A percentile compares a stretch with the other conserved stretches of the same genome.
phyloP scores from a whole-genome alignment of 1,140 invertebrate genomes.

The Drosophila parvula region DNA sequence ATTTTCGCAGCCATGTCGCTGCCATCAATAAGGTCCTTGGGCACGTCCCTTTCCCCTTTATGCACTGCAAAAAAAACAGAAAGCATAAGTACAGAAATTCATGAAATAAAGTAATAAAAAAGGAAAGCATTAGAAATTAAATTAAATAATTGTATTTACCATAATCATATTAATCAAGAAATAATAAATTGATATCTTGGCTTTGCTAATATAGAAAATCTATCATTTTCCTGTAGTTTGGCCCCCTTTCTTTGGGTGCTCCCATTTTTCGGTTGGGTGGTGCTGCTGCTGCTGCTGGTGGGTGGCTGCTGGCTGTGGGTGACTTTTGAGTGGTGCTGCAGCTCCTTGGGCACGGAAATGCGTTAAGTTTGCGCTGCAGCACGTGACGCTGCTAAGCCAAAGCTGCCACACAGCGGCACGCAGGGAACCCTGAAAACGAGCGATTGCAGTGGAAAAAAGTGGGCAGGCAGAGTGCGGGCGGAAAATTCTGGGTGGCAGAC shows the following conservation, averaged over 20 bases:
- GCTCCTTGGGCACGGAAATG: conserved; percentile 70
- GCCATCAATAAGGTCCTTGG: conserved; percentile 81
- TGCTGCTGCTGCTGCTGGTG: background rate
- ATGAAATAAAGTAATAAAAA: background rate
- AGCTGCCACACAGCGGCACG: conserved; percentile 79
- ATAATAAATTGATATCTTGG: too few species aligned
- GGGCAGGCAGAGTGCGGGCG: background rate
- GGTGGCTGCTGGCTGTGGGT: conserved; percentile 5
- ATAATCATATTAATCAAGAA: background rate
- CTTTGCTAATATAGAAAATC: too few species aligned
- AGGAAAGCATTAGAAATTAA: too few species aligned
- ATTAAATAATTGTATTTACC: background rate
- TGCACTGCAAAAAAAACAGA: background rate
- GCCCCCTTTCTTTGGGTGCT: background rate
- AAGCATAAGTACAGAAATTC: rapidly evolving
- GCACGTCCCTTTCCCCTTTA: conserved; percentile 50
- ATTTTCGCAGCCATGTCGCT: conserved; percentile 72
- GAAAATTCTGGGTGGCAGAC: background rate
- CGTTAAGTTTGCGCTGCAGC: conserved; percentile 81
- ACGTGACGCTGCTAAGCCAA: conserved; percentile 79
- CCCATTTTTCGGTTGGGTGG: conserved; percentile 5
- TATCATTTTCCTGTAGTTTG: too few species aligned
- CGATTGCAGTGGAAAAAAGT: conserved; percentile 17
- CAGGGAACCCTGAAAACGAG: conserved; percentile 61
- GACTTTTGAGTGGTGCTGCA: conserved; percentile 18